Conservation (phyloP, 2,888 invertebrate species). For the Ptilodon capucinus region DNA sequence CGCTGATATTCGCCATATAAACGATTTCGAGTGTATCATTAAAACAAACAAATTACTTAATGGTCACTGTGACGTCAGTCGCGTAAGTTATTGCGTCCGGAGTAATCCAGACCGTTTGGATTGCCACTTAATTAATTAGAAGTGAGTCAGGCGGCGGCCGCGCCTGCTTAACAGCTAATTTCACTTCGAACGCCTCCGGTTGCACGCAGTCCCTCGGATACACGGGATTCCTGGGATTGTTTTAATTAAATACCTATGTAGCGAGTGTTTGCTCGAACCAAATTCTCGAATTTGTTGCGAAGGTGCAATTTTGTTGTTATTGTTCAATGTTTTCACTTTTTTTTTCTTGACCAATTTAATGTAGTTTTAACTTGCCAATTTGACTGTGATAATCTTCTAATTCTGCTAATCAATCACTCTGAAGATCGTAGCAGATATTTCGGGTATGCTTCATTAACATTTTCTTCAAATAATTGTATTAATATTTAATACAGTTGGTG, state of each 20-base stretch:
- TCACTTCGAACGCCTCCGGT: constrained; percentile 34
- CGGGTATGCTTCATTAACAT: background rate
- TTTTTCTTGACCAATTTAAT: too few relatives aligned
- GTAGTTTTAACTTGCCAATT: too few relatives aligned
- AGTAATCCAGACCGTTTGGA: constrained; percentile 29
- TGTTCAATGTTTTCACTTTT: too few relatives aligned
- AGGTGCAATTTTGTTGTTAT: background rate
- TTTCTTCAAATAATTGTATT: background rate
- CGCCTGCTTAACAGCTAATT: constrained; percentile 51
- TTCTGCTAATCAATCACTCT: too few relatives aligned
- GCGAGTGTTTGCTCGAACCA: constrained; percentile 5
- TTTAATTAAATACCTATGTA: constrained; percentile 31
- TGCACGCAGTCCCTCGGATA: constrained; percentile 5
- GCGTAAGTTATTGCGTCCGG: constrained; percentile 7
- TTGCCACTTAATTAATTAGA: constrained; percentile 53
- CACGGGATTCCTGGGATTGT: constrained; percentile 27
- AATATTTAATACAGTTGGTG: constrained; percentile 1
- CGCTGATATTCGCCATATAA: too few relatives aligned
- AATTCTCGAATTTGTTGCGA: background rate
- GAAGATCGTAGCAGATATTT: too few relatives aligned
- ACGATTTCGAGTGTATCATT: too few relatives aligned
- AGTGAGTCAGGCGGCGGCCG: constrained; percentile 33
- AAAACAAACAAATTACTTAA: background rate
- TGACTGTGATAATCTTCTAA: too few relatives aligned
- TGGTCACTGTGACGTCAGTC: background rate